Evolutionary conservation across 2,113 vertebrate genomes (phyloP).

Genomic region (Hippocampus zosterae): DNA sequence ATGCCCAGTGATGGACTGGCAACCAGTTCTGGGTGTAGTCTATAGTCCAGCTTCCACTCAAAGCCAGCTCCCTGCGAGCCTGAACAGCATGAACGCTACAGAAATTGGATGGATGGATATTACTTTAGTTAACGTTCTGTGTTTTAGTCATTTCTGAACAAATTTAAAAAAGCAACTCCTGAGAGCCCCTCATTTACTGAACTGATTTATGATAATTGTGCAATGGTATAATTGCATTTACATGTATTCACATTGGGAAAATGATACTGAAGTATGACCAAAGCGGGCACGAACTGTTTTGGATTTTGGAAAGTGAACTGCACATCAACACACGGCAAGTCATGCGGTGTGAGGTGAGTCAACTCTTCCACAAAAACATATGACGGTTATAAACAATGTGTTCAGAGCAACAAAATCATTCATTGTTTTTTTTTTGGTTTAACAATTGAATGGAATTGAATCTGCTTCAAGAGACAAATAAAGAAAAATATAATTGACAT

Average conservation of each 20-base stretch:
- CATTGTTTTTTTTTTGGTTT: not conserved
- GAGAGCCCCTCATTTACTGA: too few species aligned
- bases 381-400: conserved; percentile 15
- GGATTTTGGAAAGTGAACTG: not conserved
- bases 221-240: too few species aligned
- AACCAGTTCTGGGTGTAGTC: not conserved
- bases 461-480: conserved; percentile 57
- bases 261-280: not conserved
- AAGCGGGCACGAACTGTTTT: too few species aligned
- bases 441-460: conserved; percentile 35
- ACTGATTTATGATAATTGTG: too few species aligned
- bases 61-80: not conserved
- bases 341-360: not conserved
- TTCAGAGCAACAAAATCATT: conserved; percentile 30
- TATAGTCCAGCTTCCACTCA: not conserved
- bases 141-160: too few species aligned
- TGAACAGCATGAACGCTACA: too few species aligned
- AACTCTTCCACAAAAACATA: not conserved
- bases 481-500: conserved; percentile 57
- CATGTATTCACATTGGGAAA: too few species aligned
- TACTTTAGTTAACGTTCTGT: too few species aligned
- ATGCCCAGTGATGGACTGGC: too few species aligned
- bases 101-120: too few species aligned
- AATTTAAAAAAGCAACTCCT: too few species aligned
- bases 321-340: conserved; percentile 1